Evolutionary conservation across 1,140 invertebrate genomes (phyloP), one percentile per base, ranked within the genome.

Genomic region (Drosophila insularis): DNA sequence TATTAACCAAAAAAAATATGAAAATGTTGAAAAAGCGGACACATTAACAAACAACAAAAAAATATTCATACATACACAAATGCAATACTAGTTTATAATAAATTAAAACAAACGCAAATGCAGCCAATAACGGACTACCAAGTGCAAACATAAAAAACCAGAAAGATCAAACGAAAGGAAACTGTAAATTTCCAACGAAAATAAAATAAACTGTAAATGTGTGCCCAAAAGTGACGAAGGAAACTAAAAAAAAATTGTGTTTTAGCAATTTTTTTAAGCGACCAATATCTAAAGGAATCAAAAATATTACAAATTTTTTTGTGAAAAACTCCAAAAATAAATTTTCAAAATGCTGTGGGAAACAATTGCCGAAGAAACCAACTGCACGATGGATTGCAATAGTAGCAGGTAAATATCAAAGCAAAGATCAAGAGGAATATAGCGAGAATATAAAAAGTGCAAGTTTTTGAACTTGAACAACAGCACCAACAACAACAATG

Each of bases 341-440:
- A 60, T 37, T 4, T 37, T 55, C 81, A 91, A 91, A 85, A 91
- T 91, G 90, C 55, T 90, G 72, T 91, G 90, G 90, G 90, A 91
- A 85, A 73, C 86, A 43, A 91, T 91, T 64, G 69, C 63, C 58
- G 90, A 91, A 72, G 90, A 91, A 62, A 82, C 63, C 65, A 89
- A 81, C 69, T 85, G 90, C 79, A 70, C 54, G 46, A 91, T 91
- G 90, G 90, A 91, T 73, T 91, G 78, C 82, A 85, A 85, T 73
- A 76, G 78, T 73, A 76, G 78, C 81, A 91, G 90, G 90, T 91
- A 91, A 91, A 74, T 91, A 87, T 70, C 61, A 58, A 54, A 56
- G 11, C 35, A 37, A 13, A 37, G 8, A 54, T 55, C 39, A 46
- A 50, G 55, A 55, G 14, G 19, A 43, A 53, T 21, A 40, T 4